A percentile compares a stretch with the other conserved stretches of the same genome.
Evolutionary conservation across 2,888 invertebrate species (phyloP).

Genomic region (Poecilobothrus nobilitatus): DNA sequence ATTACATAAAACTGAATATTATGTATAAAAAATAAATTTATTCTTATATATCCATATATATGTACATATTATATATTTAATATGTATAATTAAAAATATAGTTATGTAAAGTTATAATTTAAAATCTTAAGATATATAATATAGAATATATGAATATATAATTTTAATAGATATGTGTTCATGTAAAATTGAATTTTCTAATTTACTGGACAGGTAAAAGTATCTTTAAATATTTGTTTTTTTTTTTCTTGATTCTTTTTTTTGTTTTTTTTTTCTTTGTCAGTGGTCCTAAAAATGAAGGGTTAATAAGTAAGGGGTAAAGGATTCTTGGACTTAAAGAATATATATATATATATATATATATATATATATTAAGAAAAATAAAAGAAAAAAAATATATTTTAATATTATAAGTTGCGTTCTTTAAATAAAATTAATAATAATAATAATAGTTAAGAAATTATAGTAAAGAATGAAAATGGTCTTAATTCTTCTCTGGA

Average conservation of each 20-base stretch:
- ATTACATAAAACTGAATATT: background rate
- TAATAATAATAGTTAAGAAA: background rate
- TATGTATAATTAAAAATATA: no score
- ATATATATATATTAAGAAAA: background rate
- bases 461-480: conserved; percentile 11
- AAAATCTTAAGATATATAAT: background rate
- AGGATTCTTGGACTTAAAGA: background rate
- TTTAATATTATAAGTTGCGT: background rate
- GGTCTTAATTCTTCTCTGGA: conserved; percentile 29
- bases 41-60: no score
- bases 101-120: background rate
- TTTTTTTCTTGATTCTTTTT: background rate
- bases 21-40: no score
- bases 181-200: background rate
- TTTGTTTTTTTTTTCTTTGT: background rate
- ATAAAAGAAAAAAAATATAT: no score
- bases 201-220: background rate
- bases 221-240: background rate
- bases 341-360: background rate
- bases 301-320: no score
- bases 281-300: no score
- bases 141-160: no score
- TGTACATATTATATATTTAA: no score
- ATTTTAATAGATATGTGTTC: no score
- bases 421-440: background rate